phyloP scores from a whole-genome alignment of 2,113 vertebrate genomes.

The Ancistrus triradiatus region DNA sequence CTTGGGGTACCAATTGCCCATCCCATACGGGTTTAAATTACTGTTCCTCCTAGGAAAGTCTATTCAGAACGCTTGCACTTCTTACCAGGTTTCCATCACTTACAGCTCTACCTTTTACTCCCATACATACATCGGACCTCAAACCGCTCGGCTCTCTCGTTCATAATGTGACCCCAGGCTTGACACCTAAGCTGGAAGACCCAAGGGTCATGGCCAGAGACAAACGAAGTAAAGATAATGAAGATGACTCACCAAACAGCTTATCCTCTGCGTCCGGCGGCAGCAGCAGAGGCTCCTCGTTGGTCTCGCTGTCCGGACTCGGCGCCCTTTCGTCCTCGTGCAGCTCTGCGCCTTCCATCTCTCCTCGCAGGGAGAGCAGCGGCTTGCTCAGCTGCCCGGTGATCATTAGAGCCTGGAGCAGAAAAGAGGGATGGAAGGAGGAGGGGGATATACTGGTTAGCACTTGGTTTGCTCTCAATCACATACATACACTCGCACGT shows the following conservation, averaged over 20 bases:
- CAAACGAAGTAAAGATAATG: slow-evolving; percentile 4
- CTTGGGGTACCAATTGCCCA: too few relatives aligned
- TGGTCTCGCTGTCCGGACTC: slow-evolving; percentile 92
- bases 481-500: slow-evolving; percentile 38
- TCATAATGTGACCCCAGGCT: slow-evolving; percentile 5
- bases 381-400: slow-evolving; percentile 98
- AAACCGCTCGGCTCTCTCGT: background rate
- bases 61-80: too few relatives aligned
- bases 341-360: slow-evolving; percentile 96
- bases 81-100: too few relatives aligned
- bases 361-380: slow-evolving; percentile 92
- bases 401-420: slow-evolving; percentile 88
- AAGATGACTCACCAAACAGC: slow-evolving; percentile 86
- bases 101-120: too few relatives aligned
- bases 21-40: too few relatives aligned
- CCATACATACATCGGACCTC: too few relatives aligned
- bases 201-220: background rate
- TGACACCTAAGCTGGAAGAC: background rate
- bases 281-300: slow-evolving; percentile 88
- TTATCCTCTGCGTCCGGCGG: slow-evolving; percentile 90
- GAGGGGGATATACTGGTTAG: slow-evolving; percentile 74
- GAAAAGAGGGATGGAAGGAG: slow-evolving; percentile 33
- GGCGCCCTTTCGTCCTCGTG: slow-evolving; percentile 90
- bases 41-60: too few relatives aligned
- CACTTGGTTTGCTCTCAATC: slow-evolving; percentile 55